These are phyloP conservation scores for Acholoe squamosa DNA, from an alignment of 2,888 invertebrate genomes.

Conservation along the genomic window DNA sequence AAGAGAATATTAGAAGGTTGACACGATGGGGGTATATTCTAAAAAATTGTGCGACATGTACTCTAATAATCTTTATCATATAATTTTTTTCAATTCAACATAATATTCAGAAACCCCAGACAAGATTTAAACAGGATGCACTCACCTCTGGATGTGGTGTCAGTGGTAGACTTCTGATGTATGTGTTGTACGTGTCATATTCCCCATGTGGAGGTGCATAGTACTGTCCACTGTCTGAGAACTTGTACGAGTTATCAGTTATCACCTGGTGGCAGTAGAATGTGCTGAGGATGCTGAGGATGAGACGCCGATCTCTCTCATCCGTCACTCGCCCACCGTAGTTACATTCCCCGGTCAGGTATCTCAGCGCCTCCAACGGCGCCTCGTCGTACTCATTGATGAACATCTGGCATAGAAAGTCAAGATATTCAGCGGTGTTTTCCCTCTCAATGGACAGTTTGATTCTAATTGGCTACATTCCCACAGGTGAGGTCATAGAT, in stretches of 20 bases:
- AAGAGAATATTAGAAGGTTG: too few relatives aligned
- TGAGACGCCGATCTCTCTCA: constrained; percentile 81
- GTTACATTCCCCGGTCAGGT: constrained; percentile 83
- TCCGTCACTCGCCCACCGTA: constrained; percentile 83
- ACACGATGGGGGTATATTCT: too few relatives aligned
- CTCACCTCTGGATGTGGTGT: constrained; percentile 81
- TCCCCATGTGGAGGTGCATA: constrained; percentile 78
- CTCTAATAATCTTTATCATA: too few relatives aligned
- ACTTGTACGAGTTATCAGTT: constrained; percentile 75
- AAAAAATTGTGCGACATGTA: too few relatives aligned
- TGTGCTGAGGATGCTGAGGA: constrained; percentile 79
- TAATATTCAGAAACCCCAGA: too few relatives aligned
- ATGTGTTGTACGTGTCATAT: constrained; percentile 80
- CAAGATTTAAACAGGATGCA: too few relatives aligned
- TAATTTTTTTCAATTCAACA: too few relatives aligned
- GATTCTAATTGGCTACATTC: too few relatives aligned
- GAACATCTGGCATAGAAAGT: constrained; percentile 55
- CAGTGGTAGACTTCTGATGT: constrained; percentile 81
- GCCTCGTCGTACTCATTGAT: constrained; percentile 79
- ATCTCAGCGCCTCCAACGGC: constrained; percentile 82
- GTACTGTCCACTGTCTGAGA: constrained; percentile 80
- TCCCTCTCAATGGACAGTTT: not conserved
- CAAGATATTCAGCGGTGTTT: not conserved
- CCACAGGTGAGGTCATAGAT: too few relatives aligned
- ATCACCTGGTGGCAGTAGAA: constrained; percentile 80